phyloP scores from a whole-genome alignment of 1,140 invertebrate species.

The Geopemphigus sp. region DNA sequence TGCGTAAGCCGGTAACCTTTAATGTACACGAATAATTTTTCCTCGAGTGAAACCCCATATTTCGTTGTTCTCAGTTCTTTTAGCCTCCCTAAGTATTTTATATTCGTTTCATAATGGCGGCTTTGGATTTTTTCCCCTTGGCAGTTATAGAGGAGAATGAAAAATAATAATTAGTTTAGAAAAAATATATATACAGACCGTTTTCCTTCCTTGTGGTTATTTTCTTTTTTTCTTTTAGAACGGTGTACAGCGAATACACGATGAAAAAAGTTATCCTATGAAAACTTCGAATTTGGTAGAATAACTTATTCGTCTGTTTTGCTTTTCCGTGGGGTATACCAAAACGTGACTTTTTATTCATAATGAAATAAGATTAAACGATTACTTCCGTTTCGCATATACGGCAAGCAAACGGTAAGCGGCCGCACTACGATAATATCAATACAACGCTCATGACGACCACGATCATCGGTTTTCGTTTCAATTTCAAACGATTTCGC shows the following conservation, averaged over 20 bases:
- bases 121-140: slow-evolving; percentile 15
- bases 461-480: neutral
- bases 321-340: slow-evolving; percentile 24
- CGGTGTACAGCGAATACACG: neutral
- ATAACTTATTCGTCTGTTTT: slow-evolving; percentile 36
- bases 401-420: neutral
- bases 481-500: neutral
- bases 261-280: slow-evolving; percentile 21
- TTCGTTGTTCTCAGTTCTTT: slow-evolving; percentile 22
- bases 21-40: slow-evolving; percentile 49
- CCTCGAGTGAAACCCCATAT: slow-evolving; percentile 29
- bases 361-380: slow-evolving; percentile 38
- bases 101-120: slow-evolving; percentile 39
- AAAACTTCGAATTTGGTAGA: slow-evolving; percentile 18
- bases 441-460: neutral
- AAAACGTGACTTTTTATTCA: slow-evolving; percentile 45
- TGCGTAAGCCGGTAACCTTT: slow-evolving; percentile 44
- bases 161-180: slow-evolving; percentile 48
- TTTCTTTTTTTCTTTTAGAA: slow-evolving; percentile 22
- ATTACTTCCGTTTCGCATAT: slow-evolving; percentile 11
- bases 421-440: neutral
- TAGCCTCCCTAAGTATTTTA: slow-evolving; percentile 34
- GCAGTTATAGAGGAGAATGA: slow-evolving; percentile 13
- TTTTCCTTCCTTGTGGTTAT: neutral
- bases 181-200: slow-evolving; percentile 22